Evolutionary conservation across 1,140 invertebrate genomes (phyloP).

Genomic region (Philotrypesis tridentata): DNA sequence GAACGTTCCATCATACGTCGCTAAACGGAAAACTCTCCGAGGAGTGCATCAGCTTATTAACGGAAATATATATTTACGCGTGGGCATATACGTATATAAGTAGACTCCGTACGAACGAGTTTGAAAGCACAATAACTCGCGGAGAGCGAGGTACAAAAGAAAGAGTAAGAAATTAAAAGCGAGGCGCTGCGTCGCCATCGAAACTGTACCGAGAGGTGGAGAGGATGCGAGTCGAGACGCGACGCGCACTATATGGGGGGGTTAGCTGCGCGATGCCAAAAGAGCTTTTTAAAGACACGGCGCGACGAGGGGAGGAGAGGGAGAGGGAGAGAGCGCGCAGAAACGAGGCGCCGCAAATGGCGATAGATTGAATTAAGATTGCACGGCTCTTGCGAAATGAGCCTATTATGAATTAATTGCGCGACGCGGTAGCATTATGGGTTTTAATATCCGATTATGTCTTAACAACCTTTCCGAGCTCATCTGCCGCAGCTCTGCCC

Average conservation of each 20-base stretch:
- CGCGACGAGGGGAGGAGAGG: no score
- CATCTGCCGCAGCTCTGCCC: conserved; percentile 50
- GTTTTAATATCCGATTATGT: conserved; percentile 72
- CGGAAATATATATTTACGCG: no score
- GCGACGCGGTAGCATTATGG: conserved; percentile 64
- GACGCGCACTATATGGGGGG: background rate
- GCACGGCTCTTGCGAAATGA: conserved; percentile 66
- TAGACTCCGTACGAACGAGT: no score
- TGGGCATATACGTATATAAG: no score
- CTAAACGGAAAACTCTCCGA: conserved; percentile 56
- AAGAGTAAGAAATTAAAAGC: conserved; percentile 43
- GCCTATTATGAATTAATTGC: conserved; percentile 74
- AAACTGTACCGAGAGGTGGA: conserved; percentile 63
- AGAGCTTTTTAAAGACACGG: conserved; percentile 55
- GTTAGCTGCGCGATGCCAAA: conserved; percentile 36
- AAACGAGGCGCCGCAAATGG: conserved; percentile 69
- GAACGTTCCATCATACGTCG: no score
- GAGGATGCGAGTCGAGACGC: conserved; percentile 54
- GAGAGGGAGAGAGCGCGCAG: conserved; percentile 49
- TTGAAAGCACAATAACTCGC: background rate
- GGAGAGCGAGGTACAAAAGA: background rate
- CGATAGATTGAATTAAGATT: conserved; percentile 75
- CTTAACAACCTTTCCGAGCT: conserved; percentile 65
- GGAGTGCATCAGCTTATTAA: conserved; percentile 34
- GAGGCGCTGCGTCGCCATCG: conserved; percentile 56